phyloP scores from a whole-genome alignment of 2,113 vertebrate species.

The Psophia crepitans region DNA sequence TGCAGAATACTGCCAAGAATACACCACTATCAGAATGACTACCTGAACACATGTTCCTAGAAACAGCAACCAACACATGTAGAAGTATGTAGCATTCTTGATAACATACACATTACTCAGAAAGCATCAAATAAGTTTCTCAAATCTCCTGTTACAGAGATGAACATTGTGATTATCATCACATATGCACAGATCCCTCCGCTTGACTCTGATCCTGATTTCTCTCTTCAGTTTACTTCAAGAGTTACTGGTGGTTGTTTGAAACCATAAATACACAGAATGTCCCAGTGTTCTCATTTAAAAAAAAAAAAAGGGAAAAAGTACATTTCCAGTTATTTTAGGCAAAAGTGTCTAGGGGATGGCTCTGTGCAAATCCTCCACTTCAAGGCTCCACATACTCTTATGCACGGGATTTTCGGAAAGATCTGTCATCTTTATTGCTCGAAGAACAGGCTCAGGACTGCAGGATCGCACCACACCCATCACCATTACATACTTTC shows the following conservation, averaged over 20 bases:
- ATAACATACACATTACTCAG: neutral
- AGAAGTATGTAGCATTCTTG: neutral
- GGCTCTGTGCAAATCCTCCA: constrained; percentile 86
- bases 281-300: neutral
- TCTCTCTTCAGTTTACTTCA: neutral
- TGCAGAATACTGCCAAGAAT: neutral
- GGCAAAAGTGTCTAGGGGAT: constrained; percentile 58
- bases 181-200: neutral
- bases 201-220: neutral
- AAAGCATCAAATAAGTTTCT: neutral
- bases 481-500: constrained; percentile 96
- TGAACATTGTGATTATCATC: neutral
- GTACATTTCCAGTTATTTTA: neutral
- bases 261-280: neutral
- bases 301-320: neutral
- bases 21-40: accelerated
- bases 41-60: accelerated
- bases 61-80: neutral
- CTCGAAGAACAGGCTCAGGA: constrained; percentile 86
- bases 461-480: constrained; percentile 79
- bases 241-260: neutral
- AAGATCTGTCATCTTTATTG: constrained; percentile 91
- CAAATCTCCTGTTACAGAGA: neutral
- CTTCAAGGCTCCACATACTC: constrained; percentile 87
- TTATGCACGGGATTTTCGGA: constrained; percentile 81